Base-by-base conservation (phyloP, 2,888 invertebrate species). In the Lapara coniferarum region DNA sequence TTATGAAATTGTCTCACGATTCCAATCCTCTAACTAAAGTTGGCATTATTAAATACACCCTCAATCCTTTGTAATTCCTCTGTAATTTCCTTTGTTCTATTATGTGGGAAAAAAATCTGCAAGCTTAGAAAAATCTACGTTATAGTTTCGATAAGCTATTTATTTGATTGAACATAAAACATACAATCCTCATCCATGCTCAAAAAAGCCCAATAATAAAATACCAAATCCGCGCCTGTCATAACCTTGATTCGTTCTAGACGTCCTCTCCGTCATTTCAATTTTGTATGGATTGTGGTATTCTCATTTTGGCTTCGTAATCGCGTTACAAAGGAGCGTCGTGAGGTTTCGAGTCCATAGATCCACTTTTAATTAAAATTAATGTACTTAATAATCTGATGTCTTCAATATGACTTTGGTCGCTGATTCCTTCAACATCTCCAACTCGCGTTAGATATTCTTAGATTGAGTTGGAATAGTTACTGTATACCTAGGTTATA, bases 181-280 rank as follows among this genome's bases (percentile, higher is more conserved):
- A 19, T 16, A 63, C 7, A 10, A 19, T 8, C 6, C 63, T 53
- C 46, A 37, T 37, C 37, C 37, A 37, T 3, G 37, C 0, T 37
- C 37, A 7, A 37, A 37, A 37, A 8, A 37, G 37, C 37, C 37
- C 37, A 37, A 19, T 10, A 12, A 46, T 30, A 44, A 46, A 69
- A 52, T 19, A 2, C 19, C 37, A 53, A 67, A 49, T 74, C 66
- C 63, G 46, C 44, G 55, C 66, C 30, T 19, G 70, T 68, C 16
- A 55, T 59, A 56, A 69, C 73, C 74, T 76, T 72, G 56, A 55
- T 55, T 30, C 69, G 75, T 74, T 69, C 78, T 73, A 81, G 81
- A 82, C 78, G 74, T 59, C 79, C 79, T 81, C 75, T 71, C 49
- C 69, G 67, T 57, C 72, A 70, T 72, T 72, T 68, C 67, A 70